A percentile compares a stretch with the other conserved stretches of the same genome.
These are phyloP conservation scores for Rugalucina vietnamica DNA, from an alignment of 2,888 invertebrate genomes.

Conservation along the genomic window DNA sequence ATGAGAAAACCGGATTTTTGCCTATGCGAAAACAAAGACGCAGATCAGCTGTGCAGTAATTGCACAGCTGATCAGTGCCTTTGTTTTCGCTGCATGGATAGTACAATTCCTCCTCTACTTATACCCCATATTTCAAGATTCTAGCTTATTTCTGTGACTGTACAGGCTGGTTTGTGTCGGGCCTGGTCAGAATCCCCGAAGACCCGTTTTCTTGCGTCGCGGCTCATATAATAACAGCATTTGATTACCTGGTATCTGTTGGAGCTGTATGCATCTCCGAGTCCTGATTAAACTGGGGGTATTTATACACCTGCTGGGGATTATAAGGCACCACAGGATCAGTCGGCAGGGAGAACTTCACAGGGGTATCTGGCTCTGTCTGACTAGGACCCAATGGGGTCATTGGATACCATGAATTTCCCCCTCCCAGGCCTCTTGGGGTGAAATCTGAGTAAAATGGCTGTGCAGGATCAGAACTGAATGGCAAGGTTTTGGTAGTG, in stretches of 20 bases:
- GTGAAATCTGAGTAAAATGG: conserved; percentile 52
- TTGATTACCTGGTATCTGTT: conserved; percentile 58
- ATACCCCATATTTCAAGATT: no score
- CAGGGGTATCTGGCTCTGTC: conserved; percentile 1
- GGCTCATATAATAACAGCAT: no score
- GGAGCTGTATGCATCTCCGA: conserved; percentile 58
- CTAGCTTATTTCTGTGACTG: no score
- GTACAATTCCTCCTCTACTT: no score
- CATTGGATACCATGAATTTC: conserved; percentile 56
- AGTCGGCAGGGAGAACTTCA: conserved; percentile 19
- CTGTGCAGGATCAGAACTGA: conserved; percentile 11
- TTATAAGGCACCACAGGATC: conserved; percentile 16
- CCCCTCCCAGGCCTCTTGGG: conserved; percentile 35
- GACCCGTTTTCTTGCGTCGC: no score
- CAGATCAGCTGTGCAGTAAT: no score
- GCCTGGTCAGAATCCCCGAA: no score
- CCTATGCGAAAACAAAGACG: no score
- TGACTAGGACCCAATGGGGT: conserved; percentile 23
- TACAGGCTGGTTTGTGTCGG: no score
- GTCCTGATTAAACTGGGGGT: conserved; percentile 51
- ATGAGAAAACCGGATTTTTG: no score
- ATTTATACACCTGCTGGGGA: conserved; percentile 57
- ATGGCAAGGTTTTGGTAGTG: not conserved
- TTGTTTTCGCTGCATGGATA: no score
- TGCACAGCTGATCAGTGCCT: no score